These are phyloP conservation scores for Philaenus spumarius DNA, from an alignment of 1,140 invertebrate species.

Conservation along the genomic window DNA sequence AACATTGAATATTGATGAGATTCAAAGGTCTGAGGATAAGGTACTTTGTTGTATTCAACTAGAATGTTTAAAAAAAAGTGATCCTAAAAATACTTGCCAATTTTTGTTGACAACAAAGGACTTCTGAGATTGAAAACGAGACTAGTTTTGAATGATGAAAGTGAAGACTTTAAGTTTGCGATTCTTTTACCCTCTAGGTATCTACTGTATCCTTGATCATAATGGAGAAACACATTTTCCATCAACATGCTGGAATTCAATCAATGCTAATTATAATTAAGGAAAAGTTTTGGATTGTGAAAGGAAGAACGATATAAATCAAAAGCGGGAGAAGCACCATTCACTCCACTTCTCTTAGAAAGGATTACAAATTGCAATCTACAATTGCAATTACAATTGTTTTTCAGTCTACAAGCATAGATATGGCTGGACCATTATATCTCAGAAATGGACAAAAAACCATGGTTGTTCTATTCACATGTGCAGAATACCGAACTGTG, in stretches of 20 bases:
- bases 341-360: background rate
- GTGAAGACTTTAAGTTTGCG: background rate
- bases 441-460: no score
- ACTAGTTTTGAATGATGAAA: background rate
- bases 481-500: no score
- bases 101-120: background rate
- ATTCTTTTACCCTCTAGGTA: background rate
- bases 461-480: no score
- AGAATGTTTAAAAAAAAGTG: background rate
- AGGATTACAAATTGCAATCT: background rate
- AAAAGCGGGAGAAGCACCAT: background rate
- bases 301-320: no score
- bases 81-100: background rate
- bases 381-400: no score
- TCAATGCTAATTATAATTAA: background rate
- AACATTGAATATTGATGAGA: background rate
- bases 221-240: no score
- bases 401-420: background rate
- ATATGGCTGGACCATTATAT: no score
- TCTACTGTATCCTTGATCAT: background rate
- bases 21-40: background rate
- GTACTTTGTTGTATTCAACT: background rate
- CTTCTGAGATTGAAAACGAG: no score
- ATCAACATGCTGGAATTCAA: no score
- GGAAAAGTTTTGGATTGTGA: background rate